phyloP scores from a whole-genome alignment of 2,888 invertebrate species.

The Zaprionus obscuricornis region DNA sequence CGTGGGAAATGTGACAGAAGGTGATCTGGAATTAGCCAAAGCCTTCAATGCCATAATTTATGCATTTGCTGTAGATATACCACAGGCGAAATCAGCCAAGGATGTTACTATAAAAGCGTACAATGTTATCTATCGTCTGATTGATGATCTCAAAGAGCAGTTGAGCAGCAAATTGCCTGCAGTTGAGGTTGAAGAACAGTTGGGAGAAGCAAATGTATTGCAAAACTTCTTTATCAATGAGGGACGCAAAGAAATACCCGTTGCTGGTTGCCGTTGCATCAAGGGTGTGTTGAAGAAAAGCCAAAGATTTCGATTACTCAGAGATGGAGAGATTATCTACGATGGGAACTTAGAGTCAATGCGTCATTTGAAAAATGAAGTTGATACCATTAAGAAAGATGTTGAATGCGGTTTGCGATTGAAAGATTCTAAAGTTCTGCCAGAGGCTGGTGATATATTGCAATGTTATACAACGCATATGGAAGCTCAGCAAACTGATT shows the following conservation, averaged over 20 bases:
- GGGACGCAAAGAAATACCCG: slow-evolving; percentile 90
- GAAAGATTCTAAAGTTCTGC: slow-evolving; percentile 86
- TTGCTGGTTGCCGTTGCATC: slow-evolving; percentile 94
- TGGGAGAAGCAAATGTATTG: slow-evolving; percentile 93
- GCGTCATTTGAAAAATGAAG: slow-evolving; percentile 95
- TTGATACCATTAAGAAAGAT: slow-evolving; percentile 91
- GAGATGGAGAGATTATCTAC: slow-evolving; percentile 87
- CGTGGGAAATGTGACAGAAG: slow-evolving; percentile 93
- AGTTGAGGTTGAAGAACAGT: slow-evolving; percentile 89
- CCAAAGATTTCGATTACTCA: slow-evolving; percentile 87
- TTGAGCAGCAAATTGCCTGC: slow-evolving; percentile 89
- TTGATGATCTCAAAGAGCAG: slow-evolving; percentile 94
- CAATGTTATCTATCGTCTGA: slow-evolving; percentile 96
- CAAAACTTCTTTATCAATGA: slow-evolving; percentile 92
- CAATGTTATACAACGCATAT: slow-evolving; percentile 89
- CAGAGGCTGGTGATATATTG: slow-evolving; percentile 90
- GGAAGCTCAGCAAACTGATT: slow-evolving; percentile 87
- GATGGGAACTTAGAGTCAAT: slow-evolving; percentile 91
- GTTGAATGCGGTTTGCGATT: slow-evolving; percentile 95
- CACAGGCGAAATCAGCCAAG: slow-evolving; percentile 76
- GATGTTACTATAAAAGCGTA: slow-evolving; percentile 87
- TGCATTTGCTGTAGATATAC: slow-evolving; percentile 91
- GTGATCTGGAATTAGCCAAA: slow-evolving; percentile 92
- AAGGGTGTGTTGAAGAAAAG: slow-evolving; percentile 90
- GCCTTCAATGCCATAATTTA: slow-evolving; percentile 92